Evolutionary conservation across 1,140 invertebrate species (phyloP).

Genomic region (Arion vulgaris): DNA sequence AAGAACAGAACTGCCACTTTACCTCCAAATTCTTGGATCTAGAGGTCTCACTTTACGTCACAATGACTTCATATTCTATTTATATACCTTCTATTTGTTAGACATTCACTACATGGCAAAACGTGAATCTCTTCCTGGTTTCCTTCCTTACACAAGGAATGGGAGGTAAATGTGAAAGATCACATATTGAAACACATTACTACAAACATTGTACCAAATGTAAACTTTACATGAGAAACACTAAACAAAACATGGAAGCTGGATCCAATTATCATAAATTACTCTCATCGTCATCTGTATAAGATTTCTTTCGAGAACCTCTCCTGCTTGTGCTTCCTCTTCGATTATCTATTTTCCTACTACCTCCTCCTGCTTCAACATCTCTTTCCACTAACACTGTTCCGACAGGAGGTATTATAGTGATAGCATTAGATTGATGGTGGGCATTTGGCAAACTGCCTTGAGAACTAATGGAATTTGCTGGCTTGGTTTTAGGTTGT

Average conservation of each 20-base stretch:
- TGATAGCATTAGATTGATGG: constrained; percentile 12
- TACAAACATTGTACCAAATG: neutral
- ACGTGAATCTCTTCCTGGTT: no score
- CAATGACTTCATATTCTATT: no score
- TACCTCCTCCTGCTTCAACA: neutral
- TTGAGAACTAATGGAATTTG: constrained; percentile 19
- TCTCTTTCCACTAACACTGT: constrained; percentile 13
- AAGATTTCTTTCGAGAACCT: constrained; percentile 34
- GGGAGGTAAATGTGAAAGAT: neutral
- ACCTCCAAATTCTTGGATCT: no score
- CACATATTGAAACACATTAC: neutral
- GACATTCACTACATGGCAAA: no score
- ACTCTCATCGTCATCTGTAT: constrained; percentile 47
- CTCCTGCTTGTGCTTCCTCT: neutral
- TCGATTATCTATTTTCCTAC: neutral
- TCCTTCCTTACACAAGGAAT: constrained; percentile 1
- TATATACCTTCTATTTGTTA: no score
- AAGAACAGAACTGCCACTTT: no score
- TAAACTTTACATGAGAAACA: neutral
- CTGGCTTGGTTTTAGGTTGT: constrained; percentile 34
- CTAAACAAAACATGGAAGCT: no score
- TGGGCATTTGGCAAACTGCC: constrained; percentile 17
- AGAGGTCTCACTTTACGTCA: no score
- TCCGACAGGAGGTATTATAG: constrained; percentile 13
- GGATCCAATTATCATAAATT: constrained; percentile 41